phyloP scores from a whole-genome alignment of 1,140 invertebrate genomes.

The Leptopilina boulardi region DNA sequence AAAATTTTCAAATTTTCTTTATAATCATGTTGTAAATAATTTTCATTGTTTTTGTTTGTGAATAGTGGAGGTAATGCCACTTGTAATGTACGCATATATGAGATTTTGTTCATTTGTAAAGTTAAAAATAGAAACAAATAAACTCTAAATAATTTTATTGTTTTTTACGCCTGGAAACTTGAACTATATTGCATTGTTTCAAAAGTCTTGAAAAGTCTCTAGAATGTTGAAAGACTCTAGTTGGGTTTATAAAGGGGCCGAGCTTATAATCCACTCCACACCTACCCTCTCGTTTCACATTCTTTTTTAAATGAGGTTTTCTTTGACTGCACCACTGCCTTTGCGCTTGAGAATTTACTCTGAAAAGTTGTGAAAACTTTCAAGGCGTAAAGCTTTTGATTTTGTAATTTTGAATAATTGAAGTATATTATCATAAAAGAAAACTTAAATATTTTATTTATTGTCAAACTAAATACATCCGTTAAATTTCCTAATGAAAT shows the following conservation, averaged over 20 bases:
- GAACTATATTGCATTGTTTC: background rate
- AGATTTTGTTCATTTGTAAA: too few species aligned
- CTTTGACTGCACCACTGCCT: conserved; percentile 21
- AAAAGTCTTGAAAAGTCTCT: conserved; percentile 15
- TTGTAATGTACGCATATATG: too few species aligned
- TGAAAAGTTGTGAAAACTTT: conserved; percentile 14
- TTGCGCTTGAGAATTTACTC: conserved; percentile 17
- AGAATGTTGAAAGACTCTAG: conserved; percentile 19
- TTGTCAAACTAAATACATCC: background rate
- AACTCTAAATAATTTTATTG: background rate
- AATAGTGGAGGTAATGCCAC: too few species aligned
- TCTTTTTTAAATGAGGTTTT: conserved; percentile 33
- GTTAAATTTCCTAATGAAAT: too few species aligned
- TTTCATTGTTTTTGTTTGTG: too few species aligned
- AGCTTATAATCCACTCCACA: conserved; percentile 27
- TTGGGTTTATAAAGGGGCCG: conserved; percentile 9
- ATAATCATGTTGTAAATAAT: too few species aligned
- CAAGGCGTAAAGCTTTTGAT: conserved; percentile 6
- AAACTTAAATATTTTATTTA: background rate
- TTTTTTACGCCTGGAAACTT: background rate
- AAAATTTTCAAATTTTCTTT: too few species aligned
- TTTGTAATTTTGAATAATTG: conserved; percentile 18
- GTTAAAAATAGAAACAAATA: too few species aligned
- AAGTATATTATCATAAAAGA: background rate
- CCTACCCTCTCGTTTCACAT: conserved; percentile 24